phyloP scores from a whole-genome alignment of 2,888 invertebrate genomes.

The Nemapogon koenigi region DNA sequence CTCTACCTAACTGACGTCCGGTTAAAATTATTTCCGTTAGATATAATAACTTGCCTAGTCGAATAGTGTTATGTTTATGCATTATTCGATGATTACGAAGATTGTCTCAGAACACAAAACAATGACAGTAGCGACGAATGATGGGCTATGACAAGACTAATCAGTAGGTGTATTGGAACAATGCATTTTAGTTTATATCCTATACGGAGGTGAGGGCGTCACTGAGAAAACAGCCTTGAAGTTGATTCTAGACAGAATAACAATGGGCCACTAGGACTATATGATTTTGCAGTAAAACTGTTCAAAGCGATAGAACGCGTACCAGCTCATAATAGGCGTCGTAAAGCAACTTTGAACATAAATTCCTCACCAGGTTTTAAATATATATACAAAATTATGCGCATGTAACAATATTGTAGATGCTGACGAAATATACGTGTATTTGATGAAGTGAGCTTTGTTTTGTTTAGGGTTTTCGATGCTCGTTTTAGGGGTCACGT shows the following conservation, averaged over 20 bases:
- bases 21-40: too few relatives aligned
- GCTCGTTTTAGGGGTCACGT: conserved; percentile 13
- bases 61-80: too few relatives aligned
- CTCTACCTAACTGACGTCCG: too few relatives aligned
- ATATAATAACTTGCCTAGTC: too few relatives aligned
- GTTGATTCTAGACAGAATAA: conserved; percentile 4
- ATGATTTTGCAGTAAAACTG: conserved; percentile 1
- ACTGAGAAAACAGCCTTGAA: conserved; percentile 1
- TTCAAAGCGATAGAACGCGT: conserved; percentile 3
- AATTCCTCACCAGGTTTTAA: too few relatives aligned
- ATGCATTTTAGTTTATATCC: conserved; percentile 4
- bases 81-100: too few relatives aligned
- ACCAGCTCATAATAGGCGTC: neutral
- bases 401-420: too few relatives aligned
- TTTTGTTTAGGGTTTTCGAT: neutral
- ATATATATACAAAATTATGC: too few relatives aligned
- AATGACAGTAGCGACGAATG: too few relatives aligned
- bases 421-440: too few relatives aligned
- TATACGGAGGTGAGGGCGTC: conserved; percentile 2
- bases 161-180: neutral
- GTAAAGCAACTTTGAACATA: neutral
- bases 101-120: too few relatives aligned
- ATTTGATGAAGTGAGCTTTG: neutral
- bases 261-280: conserved; percentile 6
- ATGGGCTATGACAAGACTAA: too few relatives aligned